Percentiles rank a stretch among this genome's conserved stretches.
phyloP scores from a whole-genome alignment of 2,888 invertebrate genomes.

The Stenolophus ochropezus region DNA sequence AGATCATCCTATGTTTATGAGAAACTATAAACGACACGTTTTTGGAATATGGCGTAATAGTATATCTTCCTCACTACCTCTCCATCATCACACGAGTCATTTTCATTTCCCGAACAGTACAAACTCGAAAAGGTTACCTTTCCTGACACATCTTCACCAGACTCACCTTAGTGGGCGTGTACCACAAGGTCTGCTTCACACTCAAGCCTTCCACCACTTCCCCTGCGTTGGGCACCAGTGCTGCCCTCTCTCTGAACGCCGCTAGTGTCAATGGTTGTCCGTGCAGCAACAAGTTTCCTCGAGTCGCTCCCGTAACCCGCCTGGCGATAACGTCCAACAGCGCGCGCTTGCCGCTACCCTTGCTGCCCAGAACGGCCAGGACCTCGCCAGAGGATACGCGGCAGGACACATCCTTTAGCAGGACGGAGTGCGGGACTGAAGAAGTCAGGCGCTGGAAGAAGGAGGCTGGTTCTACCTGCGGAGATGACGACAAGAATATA shows the following conservation, averaged over 20 bases:
- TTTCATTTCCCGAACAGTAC: no score
- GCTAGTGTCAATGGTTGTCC: slow-evolving; percentile 88
- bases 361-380: slow-evolving; percentile 93
- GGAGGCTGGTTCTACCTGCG: slow-evolving; percentile 86
- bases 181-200: slow-evolving; percentile 88
- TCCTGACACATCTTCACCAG: background rate
- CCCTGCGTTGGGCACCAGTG: slow-evolving; percentile 91
- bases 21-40: no score
- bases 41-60: no score
- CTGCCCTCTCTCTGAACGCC: slow-evolving; percentile 90
- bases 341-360: slow-evolving; percentile 96
- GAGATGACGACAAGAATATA: background rate
- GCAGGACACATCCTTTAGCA: slow-evolving; percentile 93
- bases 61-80: no score
- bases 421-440: slow-evolving; percentile 87
- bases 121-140: no score
- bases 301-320: slow-evolving; percentile 85
- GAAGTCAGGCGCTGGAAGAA: slow-evolving; percentile 85
- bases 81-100: no score
- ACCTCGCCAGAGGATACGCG: slow-evolving; percentile 95
- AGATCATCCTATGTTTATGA: no score
- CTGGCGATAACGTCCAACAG: slow-evolving; percentile 93
- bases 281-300: slow-evolving; percentile 93
- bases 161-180: slow-evolving; percentile 85
- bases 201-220: slow-evolving; percentile 90